Base-by-base conservation (phyloP, 1,140 invertebrate genomes). In the Pectinophora gossypiella region DNA sequence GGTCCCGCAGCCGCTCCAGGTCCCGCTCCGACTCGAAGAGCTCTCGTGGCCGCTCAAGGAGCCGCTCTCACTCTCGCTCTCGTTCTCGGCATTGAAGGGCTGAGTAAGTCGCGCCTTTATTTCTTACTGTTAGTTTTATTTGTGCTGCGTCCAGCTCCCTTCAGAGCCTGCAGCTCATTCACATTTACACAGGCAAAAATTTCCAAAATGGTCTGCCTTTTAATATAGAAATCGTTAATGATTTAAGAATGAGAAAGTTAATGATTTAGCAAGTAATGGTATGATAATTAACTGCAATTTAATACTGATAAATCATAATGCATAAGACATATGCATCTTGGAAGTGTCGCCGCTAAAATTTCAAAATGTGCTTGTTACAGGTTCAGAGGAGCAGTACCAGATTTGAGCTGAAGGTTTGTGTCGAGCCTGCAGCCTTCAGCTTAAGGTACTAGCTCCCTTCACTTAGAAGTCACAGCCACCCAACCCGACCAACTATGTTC, bases 1-100 rank as follows among this genome's bases (percentile, higher is more conserved):
- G 66, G 23, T 62, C 59, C 7, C 64, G 61, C 22, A 67, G 64
- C 1, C 53, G 68, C 19, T 54, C 51, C 35, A 70, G 83, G 44
- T 85, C 75, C 13, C 76, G 83, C 60, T 87, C 85, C 0, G 83
- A 87, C 71, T 88, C 85, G 19, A 88, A 88, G 76, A 88, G 86
- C 68, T 86, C 83, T 3, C 73, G 84, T 12, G 85, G 85, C 1
- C 74, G 81, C 45, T 73, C 85, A 19, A 83, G 83, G 59, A 82
- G 80, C 60, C 79, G 76, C 56, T 75, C 71, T 47, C 74, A 76
- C 40, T 82, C 83, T 19, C 77, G 82, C 38, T 88, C 85, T 1
- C 76, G 87, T 53, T 88, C 85, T 36, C 77, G 87, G 54, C 83
- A 86, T 72, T 86, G 77, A 86, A 61, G 18, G 61, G 45, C 43